phyloP scores from a whole-genome alignment of 2,888 invertebrate species.

The Lasioglossum vierecki region DNA sequence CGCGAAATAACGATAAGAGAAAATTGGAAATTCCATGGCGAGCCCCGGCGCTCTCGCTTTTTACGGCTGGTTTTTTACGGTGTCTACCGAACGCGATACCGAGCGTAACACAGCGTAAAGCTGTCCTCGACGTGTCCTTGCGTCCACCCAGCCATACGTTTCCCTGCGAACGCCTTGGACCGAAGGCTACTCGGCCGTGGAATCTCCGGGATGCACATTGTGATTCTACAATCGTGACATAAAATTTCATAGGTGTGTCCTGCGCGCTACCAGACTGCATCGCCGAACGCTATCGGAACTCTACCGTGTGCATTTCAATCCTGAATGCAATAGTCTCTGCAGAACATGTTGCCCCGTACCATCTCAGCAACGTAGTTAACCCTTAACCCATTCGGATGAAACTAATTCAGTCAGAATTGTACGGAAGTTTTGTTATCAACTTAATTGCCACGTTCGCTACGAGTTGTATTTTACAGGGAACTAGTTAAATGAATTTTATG shows the following conservation, averaged over 20 bases:
- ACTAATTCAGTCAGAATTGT: background rate
- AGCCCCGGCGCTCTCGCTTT: background rate
- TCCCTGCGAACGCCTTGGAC: background rate
- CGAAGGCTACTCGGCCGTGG: background rate
- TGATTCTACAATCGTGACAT: background rate
- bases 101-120: slow-evolving; percentile 13
- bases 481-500: background rate
- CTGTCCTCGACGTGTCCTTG: slow-evolving; percentile 7
- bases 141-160: background rate
- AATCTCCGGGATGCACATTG: slow-evolving; percentile 9
- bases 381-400: background rate
- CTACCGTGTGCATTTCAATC: background rate
- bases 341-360: background rate
- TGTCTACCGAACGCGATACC: slow-evolving; percentile 1
- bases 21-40: slow-evolving; percentile 58
- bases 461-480: background rate
- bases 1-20: slow-evolving; percentile 50
- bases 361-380: background rate
- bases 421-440: background rate
- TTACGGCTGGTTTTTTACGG: slow-evolving; percentile 6
- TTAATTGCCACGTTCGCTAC: background rate
- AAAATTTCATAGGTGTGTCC: slow-evolving; percentile 12
- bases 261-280: background rate
- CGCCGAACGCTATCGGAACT: background rate
- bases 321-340: background rate